Evolutionary conservation across 23 tunicate species (phyloP).

Genomic region (Clavelina lepadiformis): DNA sequence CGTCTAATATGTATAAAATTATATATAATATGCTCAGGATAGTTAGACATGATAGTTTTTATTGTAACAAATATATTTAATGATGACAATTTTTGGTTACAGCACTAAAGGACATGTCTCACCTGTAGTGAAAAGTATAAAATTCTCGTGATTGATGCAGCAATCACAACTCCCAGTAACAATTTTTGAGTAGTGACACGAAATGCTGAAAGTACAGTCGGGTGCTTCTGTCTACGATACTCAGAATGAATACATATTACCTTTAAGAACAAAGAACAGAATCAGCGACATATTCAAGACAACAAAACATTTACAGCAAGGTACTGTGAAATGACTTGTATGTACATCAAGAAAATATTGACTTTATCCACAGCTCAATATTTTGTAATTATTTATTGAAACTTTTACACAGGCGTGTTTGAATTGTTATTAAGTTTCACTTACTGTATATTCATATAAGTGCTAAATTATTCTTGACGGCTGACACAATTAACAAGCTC

Average conservation of each 20-base stretch:
- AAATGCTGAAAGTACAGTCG: constrained; percentile 43
- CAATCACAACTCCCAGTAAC: constrained; percentile 53
- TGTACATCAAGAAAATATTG: too few species aligned
- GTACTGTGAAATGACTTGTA: too few species aligned
- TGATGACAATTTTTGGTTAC: not conserved
- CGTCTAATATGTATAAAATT: not conserved
- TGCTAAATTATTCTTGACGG: too few species aligned
- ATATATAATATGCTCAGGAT: not conserved
- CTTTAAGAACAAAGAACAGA: constrained; percentile 29
- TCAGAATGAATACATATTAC: constrained; percentile 63
- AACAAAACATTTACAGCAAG: too few species aligned
- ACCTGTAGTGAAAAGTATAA: constrained; percentile 76
- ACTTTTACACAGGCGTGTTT: not conserved
- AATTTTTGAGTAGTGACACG: constrained; percentile 83
- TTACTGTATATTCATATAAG: too few species aligned
- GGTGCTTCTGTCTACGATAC: constrained; percentile 51
- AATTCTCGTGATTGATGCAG: constrained; percentile 57
- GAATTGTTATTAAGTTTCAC: too few species aligned
- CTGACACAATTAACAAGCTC: too few species aligned
- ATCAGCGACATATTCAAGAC: too few species aligned
- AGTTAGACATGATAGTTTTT: not conserved
- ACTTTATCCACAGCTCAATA: too few species aligned
- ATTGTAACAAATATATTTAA: not conserved
- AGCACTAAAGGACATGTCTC: constrained; percentile 8
- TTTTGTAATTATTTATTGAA: not conserved